Conservation (phyloP, 1,140 invertebrate species). For the Lucilia cuprina region DNA sequence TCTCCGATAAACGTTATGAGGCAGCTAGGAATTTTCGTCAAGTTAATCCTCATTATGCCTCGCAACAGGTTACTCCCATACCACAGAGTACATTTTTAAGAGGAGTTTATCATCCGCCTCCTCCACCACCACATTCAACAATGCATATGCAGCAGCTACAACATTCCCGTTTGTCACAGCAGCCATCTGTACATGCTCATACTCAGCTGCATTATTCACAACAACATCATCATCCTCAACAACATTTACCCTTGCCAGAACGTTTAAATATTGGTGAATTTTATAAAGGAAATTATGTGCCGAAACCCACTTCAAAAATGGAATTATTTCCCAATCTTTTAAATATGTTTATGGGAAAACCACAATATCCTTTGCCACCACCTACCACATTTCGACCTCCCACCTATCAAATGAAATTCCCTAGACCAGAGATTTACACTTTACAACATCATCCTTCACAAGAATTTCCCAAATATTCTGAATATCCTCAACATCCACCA, state of each 20-base stretch:
- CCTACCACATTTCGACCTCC: slow-evolving; percentile 54
- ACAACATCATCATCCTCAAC: background rate
- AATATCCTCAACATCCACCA: background rate
- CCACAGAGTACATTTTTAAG: slow-evolving; percentile 49
- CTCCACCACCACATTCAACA: slow-evolving; percentile 26
- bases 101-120: slow-evolving; percentile 49
- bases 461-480: slow-evolving; percentile 23
- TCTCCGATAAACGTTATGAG: slow-evolving; percentile 52
- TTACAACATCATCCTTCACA: background rate
- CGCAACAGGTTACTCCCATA: slow-evolving; percentile 42
- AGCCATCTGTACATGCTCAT: background rate
- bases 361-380: slow-evolving; percentile 44
- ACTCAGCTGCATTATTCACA: background rate
- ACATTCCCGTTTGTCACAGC: background rate
- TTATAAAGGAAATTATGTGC: slow-evolving; percentile 43
- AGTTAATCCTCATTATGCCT: background rate
- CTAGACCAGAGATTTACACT: slow-evolving; percentile 40
- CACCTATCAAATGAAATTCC: slow-evolving; percentile 49
- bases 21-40: slow-evolving; percentile 32
- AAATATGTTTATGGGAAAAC: slow-evolving; percentile 39
- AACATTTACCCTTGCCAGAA: slow-evolving; percentile 20
- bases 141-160: background rate
- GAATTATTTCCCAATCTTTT: slow-evolving; percentile 50
- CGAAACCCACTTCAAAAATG: slow-evolving; percentile 44
- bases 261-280: slow-evolving; percentile 56